These are phyloP conservation scores for Tupaia chinensis DNA, from an alignment of 2,113 vertebrate genomes.

Conservation along the genomic window DNA sequence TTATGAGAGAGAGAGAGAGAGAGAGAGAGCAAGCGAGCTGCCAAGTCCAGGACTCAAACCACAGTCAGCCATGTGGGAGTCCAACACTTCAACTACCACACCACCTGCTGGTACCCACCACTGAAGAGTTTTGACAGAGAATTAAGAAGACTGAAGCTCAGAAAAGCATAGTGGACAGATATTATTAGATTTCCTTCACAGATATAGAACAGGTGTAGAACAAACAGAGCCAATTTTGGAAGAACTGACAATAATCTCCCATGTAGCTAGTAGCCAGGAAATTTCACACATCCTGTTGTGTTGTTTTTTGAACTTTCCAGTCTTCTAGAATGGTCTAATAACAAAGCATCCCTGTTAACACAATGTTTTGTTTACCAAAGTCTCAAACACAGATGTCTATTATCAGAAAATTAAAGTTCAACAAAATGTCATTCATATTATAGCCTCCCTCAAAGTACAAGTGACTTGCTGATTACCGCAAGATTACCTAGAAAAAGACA, in stretches of 20 bases:
- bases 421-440: conserved; percentile 34
- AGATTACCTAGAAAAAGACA: background rate
- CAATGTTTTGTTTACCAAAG: background rate
- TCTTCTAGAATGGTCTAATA: background rate
- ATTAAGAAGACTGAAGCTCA: conserved; percentile 5
- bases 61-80: too few relatives aligned
- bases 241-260: background rate
- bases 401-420: conserved; percentile 34
- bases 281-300: background rate
- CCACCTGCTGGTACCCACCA: background rate
- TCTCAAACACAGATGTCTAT: conserved; percentile 20
- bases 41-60: too few relatives aligned
- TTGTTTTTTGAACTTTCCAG: background rate
- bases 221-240: background rate
- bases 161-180: conserved; percentile 23
- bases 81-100: too few relatives aligned
- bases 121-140: conserved; percentile 25
- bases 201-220: background rate
- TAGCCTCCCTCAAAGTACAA: conserved; percentile 17
- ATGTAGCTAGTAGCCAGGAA: background rate
- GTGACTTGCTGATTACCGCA: background rate
- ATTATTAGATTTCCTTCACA: conserved; percentile 17
- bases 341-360: background rate
- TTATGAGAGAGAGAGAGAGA: too few relatives aligned
- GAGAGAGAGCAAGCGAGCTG: too few relatives aligned